These are phyloP conservation scores for Mythimna loreyi DNA, from an alignment of 2,888 invertebrate species.

Conservation along the genomic window DNA sequence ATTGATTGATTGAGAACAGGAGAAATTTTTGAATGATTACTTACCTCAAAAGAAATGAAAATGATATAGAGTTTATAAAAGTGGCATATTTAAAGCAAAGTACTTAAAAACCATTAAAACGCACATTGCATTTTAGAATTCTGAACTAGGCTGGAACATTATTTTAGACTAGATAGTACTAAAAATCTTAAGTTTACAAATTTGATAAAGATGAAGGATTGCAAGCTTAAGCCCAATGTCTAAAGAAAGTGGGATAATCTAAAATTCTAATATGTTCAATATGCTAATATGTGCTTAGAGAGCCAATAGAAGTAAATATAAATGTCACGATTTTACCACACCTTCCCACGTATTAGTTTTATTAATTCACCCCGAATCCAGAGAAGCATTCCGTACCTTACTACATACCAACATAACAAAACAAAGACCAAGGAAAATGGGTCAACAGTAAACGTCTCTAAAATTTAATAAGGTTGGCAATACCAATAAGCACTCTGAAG, in stretches of 20 bases:
- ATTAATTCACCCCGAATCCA: conserved; percentile 19
- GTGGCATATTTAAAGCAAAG: no score
- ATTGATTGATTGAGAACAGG: no score
- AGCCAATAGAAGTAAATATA: conserved; percentile 1
- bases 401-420: conserved; percentile 11
- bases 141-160: no score
- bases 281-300: neutral
- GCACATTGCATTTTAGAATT: no score
- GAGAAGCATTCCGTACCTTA: conserved; percentile 4
- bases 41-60: no score
- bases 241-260: neutral
- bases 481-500: conserved; percentile 32
- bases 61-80: no score
- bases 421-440: conserved; percentile 39
- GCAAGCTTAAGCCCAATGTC: no score
- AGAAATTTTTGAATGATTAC: no score
- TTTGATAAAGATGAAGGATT: no score
- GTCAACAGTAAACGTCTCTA: conserved; percentile 32
- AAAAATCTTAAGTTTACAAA: no score
- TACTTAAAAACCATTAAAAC: no score
- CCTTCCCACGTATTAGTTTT: conserved; percentile 7
- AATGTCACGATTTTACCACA: neutral
- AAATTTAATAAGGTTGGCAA: conserved; percentile 45
- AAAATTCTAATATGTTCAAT: neutral
- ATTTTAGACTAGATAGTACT: no score